A percentile compares a stretch with the other conserved stretches of the same genome.
phyloP scores from a whole-genome alignment of 2,113 vertebrate species.

The Plotosus lineatus region DNA sequence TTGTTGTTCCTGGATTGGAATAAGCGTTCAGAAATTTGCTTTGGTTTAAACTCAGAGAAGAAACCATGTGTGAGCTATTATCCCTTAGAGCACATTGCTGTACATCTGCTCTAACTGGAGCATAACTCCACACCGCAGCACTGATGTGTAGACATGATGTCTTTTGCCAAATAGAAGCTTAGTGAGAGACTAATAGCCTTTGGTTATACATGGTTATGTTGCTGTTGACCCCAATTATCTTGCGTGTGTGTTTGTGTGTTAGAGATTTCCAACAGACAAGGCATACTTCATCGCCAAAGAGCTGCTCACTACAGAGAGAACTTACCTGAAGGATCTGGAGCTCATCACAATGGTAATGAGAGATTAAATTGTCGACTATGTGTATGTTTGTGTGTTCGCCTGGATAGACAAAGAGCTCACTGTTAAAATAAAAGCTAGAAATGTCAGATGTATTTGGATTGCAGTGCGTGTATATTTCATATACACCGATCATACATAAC shows the following conservation, averaged over 20 bases:
- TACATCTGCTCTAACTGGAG: conserved; percentile 15
- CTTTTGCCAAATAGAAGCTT: not conserved
- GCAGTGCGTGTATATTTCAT: not conserved
- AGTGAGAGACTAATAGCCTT: not conserved
- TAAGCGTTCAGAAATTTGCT: conserved; percentile 1
- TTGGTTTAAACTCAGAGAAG: not conserved
- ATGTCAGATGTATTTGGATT: not conserved
- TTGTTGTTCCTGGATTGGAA: not conserved
- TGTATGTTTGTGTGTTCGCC: conserved; percentile 6
- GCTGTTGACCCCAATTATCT: not conserved
- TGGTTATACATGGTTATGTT: not conserved
- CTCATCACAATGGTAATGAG: conserved; percentile 87
- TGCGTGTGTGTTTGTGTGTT: conserved; percentile 47
- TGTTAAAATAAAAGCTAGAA: not conserved
- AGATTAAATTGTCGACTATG: conserved; percentile 10
- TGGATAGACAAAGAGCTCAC: not conserved
- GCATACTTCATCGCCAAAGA: conserved; percentile 97
- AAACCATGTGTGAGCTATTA: not conserved
- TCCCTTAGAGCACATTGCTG: not conserved
- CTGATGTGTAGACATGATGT: not conserved
- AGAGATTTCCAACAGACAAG: conserved; percentile 90
- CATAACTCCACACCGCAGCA: not conserved
- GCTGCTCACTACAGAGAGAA: conserved; percentile 88
- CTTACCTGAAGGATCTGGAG: conserved; percentile 94
- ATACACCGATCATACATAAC: too few relatives aligned